Base-by-base conservation (phyloP, 2,797 vertebrate genomes). In the Pseudochirops cupreus region DNA sequence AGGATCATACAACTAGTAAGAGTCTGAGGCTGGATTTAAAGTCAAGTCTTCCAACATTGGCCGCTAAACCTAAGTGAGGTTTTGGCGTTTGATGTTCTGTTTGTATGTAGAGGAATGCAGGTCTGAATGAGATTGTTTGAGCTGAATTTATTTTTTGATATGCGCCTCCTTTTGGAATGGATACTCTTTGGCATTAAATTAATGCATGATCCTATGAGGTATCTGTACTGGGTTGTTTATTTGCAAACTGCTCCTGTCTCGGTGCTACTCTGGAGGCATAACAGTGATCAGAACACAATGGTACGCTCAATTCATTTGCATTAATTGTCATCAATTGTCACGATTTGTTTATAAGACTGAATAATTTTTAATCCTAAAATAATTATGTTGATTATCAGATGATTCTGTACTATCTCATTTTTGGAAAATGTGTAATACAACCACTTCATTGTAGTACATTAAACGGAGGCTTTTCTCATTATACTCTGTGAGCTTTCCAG, bases 321-420 rank as follows among this genome's bases (percentile, higher is more conserved):
- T 94, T 96, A 95, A 97, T 97, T 98, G 97, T 98, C 97, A 98
- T 97, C 97, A 98, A 95, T 92, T 98, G 97, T 97, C 98, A 97
- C 52, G 97, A 96, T 98, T 97, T 98, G 98, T 98, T 98, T 98
- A 97, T 97, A 97, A 95, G 97, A 96, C 91, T 95, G 97, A 98
- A 96, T 98, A 97, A 98, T 97, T 98, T 97, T 98, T 97, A 98
- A 98, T 98, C 97, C 97, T 97, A 95, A 97, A 96, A 98, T 98
- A 98, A 98, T 98, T 98, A 96, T 97, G 97, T 96, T 98, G 98
- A 97, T 97, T 96, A 96, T 94, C 54, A 96, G 97, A 95, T 91
- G 82, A 98, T 98, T 98, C 96, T 97, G 96, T 92, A 93, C 93
- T 93, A 91, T 62, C 95, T 92, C 56, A 52, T 74, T 97, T 98